phyloP scores from a whole-genome alignment of 35 echinoderm and acorn worm genomes.

The Holothuria glaberrima region DNA sequence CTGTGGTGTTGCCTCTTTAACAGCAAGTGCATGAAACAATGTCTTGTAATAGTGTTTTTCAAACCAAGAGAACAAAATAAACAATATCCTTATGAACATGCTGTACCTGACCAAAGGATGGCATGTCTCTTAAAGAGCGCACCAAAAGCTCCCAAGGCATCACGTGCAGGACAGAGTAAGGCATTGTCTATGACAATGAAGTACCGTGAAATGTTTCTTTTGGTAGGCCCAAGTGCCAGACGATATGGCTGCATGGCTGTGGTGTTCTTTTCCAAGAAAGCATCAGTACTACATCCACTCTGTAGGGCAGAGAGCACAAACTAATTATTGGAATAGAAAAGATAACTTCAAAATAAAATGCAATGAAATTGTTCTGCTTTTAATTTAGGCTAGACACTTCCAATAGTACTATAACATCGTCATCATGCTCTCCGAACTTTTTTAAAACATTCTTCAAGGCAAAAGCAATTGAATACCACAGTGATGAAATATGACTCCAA shows the following conservation, averaged over 20 bases:
- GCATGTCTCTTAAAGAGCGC: slow-evolving; percentile 61
- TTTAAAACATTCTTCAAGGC: too few relatives aligned
- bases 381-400: too few relatives aligned
- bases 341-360: too few relatives aligned
- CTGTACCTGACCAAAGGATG: slow-evolving; percentile 48
- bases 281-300: not conserved
- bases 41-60: slow-evolving; percentile 28
- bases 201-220: not conserved
- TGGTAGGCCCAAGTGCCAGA: slow-evolving; percentile 7
- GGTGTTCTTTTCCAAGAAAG: slow-evolving; percentile 16
- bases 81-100: slow-evolving; percentile 24
- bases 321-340: not conserved
- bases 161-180: slow-evolving; percentile 19
- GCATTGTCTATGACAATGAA: slow-evolving; percentile 32
- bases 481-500: too few relatives aligned
- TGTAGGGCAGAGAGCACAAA: not conserved
- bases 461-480: too few relatives aligned
- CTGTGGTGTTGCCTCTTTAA: slow-evolving; percentile 11
- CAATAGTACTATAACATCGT: too few relatives aligned
- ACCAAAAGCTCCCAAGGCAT: slow-evolving; percentile 46
- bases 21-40: slow-evolving; percentile 50
- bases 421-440: too few relatives aligned
- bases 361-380: too few relatives aligned
- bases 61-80: slow-evolving; percentile 55
- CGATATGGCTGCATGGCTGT: not conserved